These are phyloP conservation scores for Amphiprion clarkii DNA, from an alignment of 2,797 vertebrate species.

Conservation along the genomic window DNA sequence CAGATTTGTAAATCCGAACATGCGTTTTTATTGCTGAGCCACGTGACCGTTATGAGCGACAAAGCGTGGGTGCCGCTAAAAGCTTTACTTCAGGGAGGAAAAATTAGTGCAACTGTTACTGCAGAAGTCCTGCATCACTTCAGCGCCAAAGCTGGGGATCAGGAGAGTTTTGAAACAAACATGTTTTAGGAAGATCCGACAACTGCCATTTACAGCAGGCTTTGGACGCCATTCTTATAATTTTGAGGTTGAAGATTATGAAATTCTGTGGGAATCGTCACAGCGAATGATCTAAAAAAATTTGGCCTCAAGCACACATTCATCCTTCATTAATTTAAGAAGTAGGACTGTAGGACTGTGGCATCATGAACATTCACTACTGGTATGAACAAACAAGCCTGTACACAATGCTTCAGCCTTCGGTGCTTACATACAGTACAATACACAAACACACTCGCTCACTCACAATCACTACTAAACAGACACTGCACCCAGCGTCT, in stretches of 20 bases:
- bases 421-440: constrained; percentile 52
- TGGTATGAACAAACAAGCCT: constrained; percentile 75
- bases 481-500: constrained; percentile 8
- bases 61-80: constrained; percentile 45
- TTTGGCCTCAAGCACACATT: constrained; percentile 15
- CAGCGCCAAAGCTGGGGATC: background rate
- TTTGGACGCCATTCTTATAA: background rate
- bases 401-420: constrained; percentile 62
- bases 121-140: background rate
- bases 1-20: background rate
- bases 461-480: background rate
- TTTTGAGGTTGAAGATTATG: constrained; percentile 8
- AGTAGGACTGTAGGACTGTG: constrained; percentile 19
- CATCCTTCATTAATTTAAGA: constrained; percentile 28
- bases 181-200: background rate
- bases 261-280: background rate
- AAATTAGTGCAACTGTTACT: constrained; percentile 35
- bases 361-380: constrained; percentile 71
- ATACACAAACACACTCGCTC: background rate
- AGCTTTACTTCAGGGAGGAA: background rate
- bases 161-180: constrained; percentile 12
- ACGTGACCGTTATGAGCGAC: constrained; percentile 9
- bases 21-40: background rate
- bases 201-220: background rate
- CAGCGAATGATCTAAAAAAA: constrained; percentile 20